Conservation (phyloP, 2,888 invertebrate species). For the Xanthia icteritia region DNA sequence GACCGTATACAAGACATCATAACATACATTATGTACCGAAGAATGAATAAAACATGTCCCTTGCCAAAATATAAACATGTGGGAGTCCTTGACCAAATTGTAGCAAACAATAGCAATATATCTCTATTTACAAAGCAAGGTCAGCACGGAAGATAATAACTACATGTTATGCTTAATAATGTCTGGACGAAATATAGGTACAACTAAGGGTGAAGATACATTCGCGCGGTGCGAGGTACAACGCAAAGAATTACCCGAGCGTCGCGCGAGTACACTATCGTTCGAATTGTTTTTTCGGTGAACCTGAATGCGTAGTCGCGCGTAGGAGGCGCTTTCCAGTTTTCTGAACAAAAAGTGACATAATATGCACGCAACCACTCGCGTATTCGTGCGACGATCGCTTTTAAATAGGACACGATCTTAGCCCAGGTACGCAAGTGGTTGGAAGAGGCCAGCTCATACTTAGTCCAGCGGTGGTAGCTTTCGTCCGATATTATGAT, state of each 20-base stretch:
- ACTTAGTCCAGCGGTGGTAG: too few species aligned
- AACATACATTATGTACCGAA: slow-evolving; percentile 8
- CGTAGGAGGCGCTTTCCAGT: too few species aligned
- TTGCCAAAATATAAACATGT: slow-evolving; percentile 38
- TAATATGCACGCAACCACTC: too few species aligned
- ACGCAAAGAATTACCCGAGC: background rate
- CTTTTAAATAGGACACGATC: too few species aligned
- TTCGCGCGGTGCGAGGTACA: background rate
- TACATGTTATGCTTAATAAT: background rate
- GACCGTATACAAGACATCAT: background rate
- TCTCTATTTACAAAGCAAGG: slow-evolving; percentile 29
- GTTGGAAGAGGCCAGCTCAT: background rate
- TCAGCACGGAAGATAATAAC: slow-evolving; percentile 2
- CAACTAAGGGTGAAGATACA: background rate
- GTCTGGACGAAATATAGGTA: slow-evolving; percentile 29
- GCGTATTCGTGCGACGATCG: too few species aligned
- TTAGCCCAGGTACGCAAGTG: too few species aligned
- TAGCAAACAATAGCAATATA: slow-evolving; percentile 14
- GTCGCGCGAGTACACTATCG: too few species aligned
- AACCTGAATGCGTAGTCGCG: too few species aligned
- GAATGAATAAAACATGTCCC: slow-evolving; percentile 8
- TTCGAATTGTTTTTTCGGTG: too few species aligned
- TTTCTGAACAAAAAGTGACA: too few species aligned
- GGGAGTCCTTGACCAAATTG: slow-evolving; percentile 39
- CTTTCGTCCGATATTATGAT: too few species aligned